These are phyloP conservation scores for Uria lomvia DNA, from an alignment of 2,113 vertebrate genomes.

Conservation along the genomic window DNA sequence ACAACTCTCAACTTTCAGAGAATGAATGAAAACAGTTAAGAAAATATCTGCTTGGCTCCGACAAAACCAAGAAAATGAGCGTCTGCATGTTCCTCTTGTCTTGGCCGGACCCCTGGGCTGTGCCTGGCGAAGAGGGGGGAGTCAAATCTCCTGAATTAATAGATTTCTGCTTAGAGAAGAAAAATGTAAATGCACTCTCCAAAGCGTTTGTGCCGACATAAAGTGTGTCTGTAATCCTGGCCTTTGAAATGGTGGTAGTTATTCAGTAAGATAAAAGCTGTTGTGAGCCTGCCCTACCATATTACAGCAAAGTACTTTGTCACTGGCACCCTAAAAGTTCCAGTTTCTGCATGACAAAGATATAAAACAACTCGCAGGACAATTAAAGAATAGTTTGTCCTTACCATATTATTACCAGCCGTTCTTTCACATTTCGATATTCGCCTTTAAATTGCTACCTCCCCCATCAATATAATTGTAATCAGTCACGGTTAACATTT, in stretches of 20 bases:
- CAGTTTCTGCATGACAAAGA: constrained; percentile 54
- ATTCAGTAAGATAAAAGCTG: constrained; percentile 58
- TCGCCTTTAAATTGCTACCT: constrained; percentile 48
- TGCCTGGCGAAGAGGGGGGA: not conserved
- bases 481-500: constrained; percentile 34
- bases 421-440: constrained; percentile 31
- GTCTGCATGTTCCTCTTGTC: not conserved
- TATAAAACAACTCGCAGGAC: constrained; percentile 41
- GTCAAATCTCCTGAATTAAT: not conserved
- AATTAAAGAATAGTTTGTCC: constrained; percentile 61
- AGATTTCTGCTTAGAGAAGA: constrained; percentile 30
- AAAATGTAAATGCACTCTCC: constrained; percentile 43
- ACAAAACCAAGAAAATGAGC: not conserved
- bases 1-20: not conserved
- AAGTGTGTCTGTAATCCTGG: constrained; percentile 55
- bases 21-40: not conserved
- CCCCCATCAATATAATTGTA: constrained; percentile 51
- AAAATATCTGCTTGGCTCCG: not conserved
- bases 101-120: not conserved
- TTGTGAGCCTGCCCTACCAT: constrained; percentile 38
- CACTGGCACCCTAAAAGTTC: constrained; percentile 54
- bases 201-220: not conserved
- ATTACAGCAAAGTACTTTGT: constrained; percentile 41
- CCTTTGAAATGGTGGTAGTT: constrained; percentile 37
- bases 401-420: constrained; percentile 48